Evolutionary conservation across 2,113 vertebrate genomes (phyloP).

Genomic region (Mandrillus leucophaeus): DNA sequence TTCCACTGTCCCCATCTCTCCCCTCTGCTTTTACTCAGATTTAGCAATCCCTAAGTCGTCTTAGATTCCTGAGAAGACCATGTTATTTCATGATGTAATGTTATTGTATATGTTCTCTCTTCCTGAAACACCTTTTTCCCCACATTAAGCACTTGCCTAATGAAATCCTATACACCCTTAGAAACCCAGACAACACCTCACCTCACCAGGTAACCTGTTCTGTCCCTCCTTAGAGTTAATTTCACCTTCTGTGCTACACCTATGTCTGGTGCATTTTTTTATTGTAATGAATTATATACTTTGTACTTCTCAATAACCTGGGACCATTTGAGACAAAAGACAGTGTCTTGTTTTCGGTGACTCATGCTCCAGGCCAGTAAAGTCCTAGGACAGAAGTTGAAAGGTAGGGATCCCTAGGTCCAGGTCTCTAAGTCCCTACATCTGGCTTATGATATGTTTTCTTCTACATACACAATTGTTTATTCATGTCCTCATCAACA

Average conservation of each 20-base stretch:
- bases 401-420: neutral
- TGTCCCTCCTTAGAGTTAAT: slow-evolving; percentile 26
- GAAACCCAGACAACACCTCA: neutral
- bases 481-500: neutral
- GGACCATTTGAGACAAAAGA: slow-evolving; percentile 22
- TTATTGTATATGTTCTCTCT: neutral
- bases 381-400: neutral
- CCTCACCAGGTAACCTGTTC: neutral
- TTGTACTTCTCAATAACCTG: neutral
- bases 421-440: neutral
- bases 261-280: neutral
- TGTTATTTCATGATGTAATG: neutral
- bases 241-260: neutral
- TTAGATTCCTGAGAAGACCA: neutral
- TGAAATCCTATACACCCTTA: neutral
- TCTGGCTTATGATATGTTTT: neutral
- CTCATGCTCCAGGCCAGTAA: neutral
- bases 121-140: neutral
- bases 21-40: neutral
- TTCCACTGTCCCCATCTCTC: neutral
- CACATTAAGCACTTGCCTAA: neutral
- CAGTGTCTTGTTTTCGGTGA: neutral
- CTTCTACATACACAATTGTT: slow-evolving; percentile 7
- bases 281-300: neutral
- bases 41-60: neutral